phyloP scores from a whole-genome alignment of 2,797 vertebrate genomes.

The Artibeus lituratus region DNA sequence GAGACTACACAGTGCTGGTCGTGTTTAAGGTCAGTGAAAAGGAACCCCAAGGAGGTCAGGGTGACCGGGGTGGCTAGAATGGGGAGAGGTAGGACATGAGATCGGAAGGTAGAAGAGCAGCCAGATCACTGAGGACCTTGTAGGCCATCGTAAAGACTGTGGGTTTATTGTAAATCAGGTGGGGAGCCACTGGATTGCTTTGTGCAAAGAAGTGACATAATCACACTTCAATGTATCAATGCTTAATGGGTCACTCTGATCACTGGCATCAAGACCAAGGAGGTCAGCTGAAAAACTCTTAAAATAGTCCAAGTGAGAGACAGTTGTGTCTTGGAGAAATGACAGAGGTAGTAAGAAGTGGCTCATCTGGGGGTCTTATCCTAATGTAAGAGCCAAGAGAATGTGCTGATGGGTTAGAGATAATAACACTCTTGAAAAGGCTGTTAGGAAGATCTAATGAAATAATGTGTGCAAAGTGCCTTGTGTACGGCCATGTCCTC shows the following conservation, averaged over 20 bases:
- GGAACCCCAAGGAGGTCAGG: background rate
- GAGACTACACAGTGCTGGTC: background rate
- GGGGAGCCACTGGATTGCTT: background rate
- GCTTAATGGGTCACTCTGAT: background rate
- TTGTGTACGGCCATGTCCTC: background rate
- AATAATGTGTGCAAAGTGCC: background rate
- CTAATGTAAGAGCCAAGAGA: background rate
- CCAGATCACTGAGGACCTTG: background rate
- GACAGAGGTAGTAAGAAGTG: background rate
- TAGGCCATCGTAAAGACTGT: background rate
- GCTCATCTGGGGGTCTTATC: background rate
- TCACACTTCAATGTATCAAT: background rate
- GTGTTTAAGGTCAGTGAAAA: background rate
- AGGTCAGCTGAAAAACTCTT: background rate
- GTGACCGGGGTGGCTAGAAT: background rate
- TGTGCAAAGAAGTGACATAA: background rate
- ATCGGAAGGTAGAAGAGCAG: background rate
- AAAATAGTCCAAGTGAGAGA: background rate
- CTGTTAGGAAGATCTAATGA: background rate
- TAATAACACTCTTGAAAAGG: background rate
- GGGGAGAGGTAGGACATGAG: background rate
- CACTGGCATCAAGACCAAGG: background rate
- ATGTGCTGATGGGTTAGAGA: background rate
- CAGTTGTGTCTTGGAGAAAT: background rate
- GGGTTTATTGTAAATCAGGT: background rate